These are phyloP conservation scores for Nicator chloris DNA, from an alignment of 2,113 vertebrate genomes.

Conservation along the genomic window DNA sequence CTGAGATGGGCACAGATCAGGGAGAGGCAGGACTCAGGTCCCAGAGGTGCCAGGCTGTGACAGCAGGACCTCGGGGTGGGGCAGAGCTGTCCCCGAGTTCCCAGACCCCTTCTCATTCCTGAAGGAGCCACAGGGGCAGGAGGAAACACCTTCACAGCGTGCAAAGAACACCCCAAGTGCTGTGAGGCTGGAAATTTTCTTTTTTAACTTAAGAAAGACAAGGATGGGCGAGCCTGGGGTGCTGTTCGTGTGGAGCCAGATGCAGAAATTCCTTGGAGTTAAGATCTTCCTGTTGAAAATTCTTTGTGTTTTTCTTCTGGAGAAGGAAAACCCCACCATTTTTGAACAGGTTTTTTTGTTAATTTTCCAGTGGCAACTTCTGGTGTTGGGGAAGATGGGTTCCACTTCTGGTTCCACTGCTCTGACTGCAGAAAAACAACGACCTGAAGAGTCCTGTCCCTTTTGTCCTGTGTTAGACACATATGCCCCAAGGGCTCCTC, in stretches of 20 bases:
- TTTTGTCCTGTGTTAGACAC: not conserved
- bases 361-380: not conserved
- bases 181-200: rapidly evolving
- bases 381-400: not conserved
- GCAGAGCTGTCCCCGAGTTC: rapidly evolving
- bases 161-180: rapidly evolving
- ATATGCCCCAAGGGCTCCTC: not conserved
- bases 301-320: not conserved
- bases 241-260: not conserved
- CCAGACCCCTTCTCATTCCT: rapidly evolving
- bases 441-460: not conserved
- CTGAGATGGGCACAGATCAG: rapidly evolving
- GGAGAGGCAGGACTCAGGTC: not conserved
- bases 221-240: not conserved
- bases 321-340: not conserved
- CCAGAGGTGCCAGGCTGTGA: rapidly evolving
- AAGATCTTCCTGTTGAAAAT: not conserved
- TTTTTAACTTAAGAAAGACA: not conserved
- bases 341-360: not conserved
- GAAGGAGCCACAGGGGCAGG: not conserved
- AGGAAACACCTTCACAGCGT: rapidly evolving
- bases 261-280: rapidly evolving
- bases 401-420: not conserved
- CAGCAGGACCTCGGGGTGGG: not conserved
- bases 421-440: not conserved